Base-by-base conservation (phyloP, 2,888 invertebrate genomes). In the Patella depressa region DNA sequence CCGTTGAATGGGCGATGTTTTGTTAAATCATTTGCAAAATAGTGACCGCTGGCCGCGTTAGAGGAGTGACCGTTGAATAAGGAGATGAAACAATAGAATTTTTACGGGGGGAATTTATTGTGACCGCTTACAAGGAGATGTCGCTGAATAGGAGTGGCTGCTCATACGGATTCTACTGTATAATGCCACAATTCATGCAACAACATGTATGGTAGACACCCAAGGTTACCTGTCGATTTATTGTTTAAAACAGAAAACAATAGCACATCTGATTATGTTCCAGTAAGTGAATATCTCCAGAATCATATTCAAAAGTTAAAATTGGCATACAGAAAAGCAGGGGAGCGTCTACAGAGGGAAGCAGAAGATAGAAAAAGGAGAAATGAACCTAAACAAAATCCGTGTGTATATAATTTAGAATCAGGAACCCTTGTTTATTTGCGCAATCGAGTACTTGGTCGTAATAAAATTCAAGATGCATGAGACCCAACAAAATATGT, bases 191-290 rank as follows among this genome's bases (percentile, higher is more conserved):
- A 73, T 73, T 29, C 79, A 79, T 53, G 53, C 69, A 17, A 19
- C 73, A 9, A 77, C 79, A 29, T 80, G 19, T 75, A 78, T 69
- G 78, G 81, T 7, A 53, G 78, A 53, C 79, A 81, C 11, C 78
- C 79, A 12, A 24, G 59, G 45, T 34, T 80, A 24, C 78, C 79
- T 29, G 73, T 80, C 19, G 79, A 78, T 69, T 24, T 73, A 12
- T 19, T 79, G 19, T 74, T 78, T n/a, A 75, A 73, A 7, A 11
- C 9, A 17, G 17, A 14, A 11, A 59, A 59, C 7, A n/a, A 59
- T n/a, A n/a, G n/a, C 17, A 7, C 59, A 12, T n/a, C 71, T 5
- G 59, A 59, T 59, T 59, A 59, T 15, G 59, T 15, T 7, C 59
- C 59, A n/a, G 59, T 59, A 17, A 59, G 19, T 59, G 59, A 59